Evolutionary conservation across 2,113 vertebrate genomes (phyloP).

Genomic region (Myiozetetes cayanensis): DNA sequence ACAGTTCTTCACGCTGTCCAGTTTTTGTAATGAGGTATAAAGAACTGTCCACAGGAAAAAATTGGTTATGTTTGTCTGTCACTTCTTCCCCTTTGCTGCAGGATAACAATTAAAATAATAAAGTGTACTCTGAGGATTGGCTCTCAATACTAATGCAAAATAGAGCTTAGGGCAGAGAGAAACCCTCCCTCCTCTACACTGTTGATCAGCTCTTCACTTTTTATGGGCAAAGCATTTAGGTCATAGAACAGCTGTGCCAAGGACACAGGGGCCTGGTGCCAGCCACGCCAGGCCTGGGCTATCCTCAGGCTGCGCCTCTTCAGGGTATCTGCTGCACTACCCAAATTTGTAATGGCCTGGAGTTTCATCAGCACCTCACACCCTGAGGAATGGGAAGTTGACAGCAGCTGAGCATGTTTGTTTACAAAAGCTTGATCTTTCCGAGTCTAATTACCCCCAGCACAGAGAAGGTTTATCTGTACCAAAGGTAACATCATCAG

Average conservation of each 20-base stretch:
- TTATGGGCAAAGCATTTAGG: not conserved
- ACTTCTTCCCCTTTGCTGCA: not conserved
- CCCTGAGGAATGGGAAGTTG: not conserved
- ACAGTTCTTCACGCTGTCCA: not conserved
- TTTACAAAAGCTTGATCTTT: not conserved
- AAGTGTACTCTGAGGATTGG: not conserved
- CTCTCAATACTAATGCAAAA: not conserved
- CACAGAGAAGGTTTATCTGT: accelerated
- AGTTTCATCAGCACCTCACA: accelerated
- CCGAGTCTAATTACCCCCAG: accelerated
- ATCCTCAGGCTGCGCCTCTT: too few relatives aligned
- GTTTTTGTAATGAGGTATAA: not conserved
- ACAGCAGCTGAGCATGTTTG: not conserved
- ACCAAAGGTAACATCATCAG: accelerated
- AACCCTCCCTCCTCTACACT: not conserved
- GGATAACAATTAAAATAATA: not conserved
- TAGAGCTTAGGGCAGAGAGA: not conserved
- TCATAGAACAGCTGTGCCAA: not conserved
- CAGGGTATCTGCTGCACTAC: accelerated
- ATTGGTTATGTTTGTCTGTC: not conserved
- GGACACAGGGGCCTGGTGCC: accelerated
- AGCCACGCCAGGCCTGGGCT: accelerated
- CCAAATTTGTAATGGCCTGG: not conserved
- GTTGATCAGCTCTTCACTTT: not conserved
- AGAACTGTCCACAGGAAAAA: not conserved